A percentile compares a stretch with the other conserved stretches of the same genome.
Conservation (phyloP, 2,888 invertebrate genomes). For the Steromphala cineraria region DNA sequence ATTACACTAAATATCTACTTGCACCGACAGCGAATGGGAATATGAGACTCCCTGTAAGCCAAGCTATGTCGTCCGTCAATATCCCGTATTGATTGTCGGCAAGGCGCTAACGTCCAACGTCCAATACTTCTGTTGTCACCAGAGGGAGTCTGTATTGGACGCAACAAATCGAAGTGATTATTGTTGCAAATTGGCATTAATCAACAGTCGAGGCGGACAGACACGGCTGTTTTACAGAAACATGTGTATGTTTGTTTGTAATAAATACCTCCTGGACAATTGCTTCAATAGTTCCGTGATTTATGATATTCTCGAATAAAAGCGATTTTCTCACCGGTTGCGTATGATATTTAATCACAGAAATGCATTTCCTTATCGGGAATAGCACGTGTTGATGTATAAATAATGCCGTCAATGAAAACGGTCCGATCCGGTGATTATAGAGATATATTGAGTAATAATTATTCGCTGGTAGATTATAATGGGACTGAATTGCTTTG, state of each 20-base stretch:
- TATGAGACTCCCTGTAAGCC: neutral
- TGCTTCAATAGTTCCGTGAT: neutral
- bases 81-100: neutral
- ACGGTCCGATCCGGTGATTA: neutral
- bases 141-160: neutral
- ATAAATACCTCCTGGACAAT: neutral
- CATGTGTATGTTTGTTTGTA: constrained; percentile 4
- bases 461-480: neutral
- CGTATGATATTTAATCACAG: neutral
- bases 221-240: neutral
- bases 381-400: neutral
- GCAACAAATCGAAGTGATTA: constrained; percentile 12
- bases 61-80: neutral
- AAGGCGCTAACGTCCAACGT: neutral
- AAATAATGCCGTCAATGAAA: neutral
- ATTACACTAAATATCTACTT: constrained; percentile 19
- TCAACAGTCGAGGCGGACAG: neutral
- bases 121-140: neutral
- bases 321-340: neutral
- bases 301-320: neutral
- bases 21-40: neutral
- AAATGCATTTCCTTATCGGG: neutral
- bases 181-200: constrained; percentile 6
- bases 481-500: neutral
- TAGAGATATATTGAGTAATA: neutral